These are phyloP conservation scores for Anthopleura sola DNA, from an alignment of 64 coral and sea anemone genomes.

Conservation along the genomic window DNA sequence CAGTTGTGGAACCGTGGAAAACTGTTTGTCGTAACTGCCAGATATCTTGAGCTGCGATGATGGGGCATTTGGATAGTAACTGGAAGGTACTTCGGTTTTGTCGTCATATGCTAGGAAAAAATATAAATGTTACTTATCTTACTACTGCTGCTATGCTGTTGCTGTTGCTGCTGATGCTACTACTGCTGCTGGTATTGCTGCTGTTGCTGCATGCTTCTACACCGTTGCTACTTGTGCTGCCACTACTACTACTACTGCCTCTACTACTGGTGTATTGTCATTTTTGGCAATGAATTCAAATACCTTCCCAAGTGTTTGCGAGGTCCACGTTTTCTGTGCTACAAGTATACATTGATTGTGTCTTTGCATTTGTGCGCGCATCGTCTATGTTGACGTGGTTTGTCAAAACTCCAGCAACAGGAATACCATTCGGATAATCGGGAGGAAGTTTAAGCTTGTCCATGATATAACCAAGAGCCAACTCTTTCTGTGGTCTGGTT, in stretches of 20 bases:
- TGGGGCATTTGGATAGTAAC: conserved; percentile 11
- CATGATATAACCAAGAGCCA: conserved; percentile 44
- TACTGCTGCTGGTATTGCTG: background rate
- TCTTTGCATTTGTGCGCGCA: background rate
- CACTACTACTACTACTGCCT: background rate
- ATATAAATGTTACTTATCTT: background rate
- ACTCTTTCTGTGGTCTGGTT: conserved; percentile 7
- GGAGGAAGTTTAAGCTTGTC: conserved; percentile 18
- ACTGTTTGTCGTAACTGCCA: conserved; percentile 17
- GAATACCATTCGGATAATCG: background rate
- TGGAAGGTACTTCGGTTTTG: background rate
- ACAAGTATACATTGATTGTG: conserved; percentile 32
- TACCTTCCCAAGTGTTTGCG: conserved; percentile 43
- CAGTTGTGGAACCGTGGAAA: conserved; percentile 4
- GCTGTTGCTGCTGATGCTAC: background rate
- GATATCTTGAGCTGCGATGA: conserved; percentile 8
- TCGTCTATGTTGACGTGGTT: background rate
- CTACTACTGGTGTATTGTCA: background rate
- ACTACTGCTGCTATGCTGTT: background rate
- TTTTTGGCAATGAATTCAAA: too few species aligned
- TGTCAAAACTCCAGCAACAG: conserved; percentile 18
- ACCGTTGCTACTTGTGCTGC: background rate
- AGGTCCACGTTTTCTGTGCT: background rate
- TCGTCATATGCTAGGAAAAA: conserved; percentile 6
- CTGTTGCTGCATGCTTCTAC: background rate